These are phyloP conservation scores for Coregonus suidteri DNA, from an alignment of 2,797 vertebrate genomes.

Conservation along the genomic window DNA sequence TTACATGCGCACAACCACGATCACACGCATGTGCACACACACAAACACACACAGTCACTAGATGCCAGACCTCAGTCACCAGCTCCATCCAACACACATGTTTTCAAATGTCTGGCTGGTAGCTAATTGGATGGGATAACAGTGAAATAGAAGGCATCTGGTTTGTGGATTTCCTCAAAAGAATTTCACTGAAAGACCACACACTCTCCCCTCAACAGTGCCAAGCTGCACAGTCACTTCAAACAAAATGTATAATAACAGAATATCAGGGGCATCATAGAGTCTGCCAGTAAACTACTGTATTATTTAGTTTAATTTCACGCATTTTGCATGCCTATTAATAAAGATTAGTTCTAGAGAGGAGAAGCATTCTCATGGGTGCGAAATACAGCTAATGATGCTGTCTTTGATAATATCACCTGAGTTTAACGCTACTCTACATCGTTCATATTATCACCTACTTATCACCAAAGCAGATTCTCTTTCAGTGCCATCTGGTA, in stretches of 20 bases:
- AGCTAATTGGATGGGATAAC: conserved; percentile 33
- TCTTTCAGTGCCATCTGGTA: no score
- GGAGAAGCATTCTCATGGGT: no score
- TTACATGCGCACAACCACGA: conserved; percentile 2
- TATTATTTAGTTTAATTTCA: neutral
- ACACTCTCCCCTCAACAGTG: neutral
- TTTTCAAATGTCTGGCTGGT: conserved; percentile 32
- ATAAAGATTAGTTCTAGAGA: neutral
- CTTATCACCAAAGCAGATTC: no score
- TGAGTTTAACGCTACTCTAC: no score
- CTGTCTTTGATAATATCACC: neutral
- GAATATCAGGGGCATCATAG: conserved; percentile 10
- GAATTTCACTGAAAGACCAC: conserved; percentile 4
- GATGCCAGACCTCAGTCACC: conserved; percentile 1
- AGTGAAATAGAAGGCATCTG: conserved; percentile 23
- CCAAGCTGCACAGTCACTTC: conserved; percentile 7
- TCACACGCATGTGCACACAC: conserved; percentile 2
- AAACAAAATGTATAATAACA: conserved; percentile 23
- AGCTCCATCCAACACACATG: neutral
- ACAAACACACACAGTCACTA: neutral
- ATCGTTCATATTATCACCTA: no score
- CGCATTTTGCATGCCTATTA: neutral
- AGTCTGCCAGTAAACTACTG: neutral
- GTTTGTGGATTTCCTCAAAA: conserved; percentile 26
- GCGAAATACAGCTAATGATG: neutral